Base-by-base conservation (phyloP, 2,113 vertebrate species). In the Dicentrarchus labrax region DNA sequence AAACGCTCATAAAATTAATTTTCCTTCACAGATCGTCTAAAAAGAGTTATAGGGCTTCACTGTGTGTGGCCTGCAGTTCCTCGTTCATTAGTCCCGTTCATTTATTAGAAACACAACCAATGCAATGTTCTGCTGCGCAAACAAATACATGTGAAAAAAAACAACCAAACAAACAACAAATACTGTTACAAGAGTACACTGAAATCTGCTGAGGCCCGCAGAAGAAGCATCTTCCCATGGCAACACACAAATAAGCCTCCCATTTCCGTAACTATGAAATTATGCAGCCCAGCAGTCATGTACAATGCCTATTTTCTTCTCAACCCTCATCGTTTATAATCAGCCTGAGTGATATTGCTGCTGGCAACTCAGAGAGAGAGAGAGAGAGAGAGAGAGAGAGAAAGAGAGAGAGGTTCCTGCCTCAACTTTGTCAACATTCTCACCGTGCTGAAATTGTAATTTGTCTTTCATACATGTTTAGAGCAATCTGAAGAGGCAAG, bases 241-340 rank as follows among this genome's bases (percentile, higher is more conserved):
- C 69, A 86, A 84, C 84, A 83, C 74, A 86, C 79, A 85, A 78
- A 87, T 38, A 79, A 71, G 43, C 85, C 39, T 82, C 78, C 70
- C 50, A 41, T 70, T 65, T 82, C 66, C 5, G 73, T 50, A 76
- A 91, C 80, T 84, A 83, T 86, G 82, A 84, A 90, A 93, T 90
- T 78, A 92, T 65, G 71, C 91, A 91, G 69, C 66, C 84, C 86
- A 90, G 85, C 84, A 72, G 82, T 85, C 87, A 66, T 66, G 72
- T 68, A 92, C 87, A 92, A 86, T 76, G 80, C 70, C 76, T 39
- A 70, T 75, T 78, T 81, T 84, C 83, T 72, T 50, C 75, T 72
- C 66, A 59, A 19, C 47, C 71, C 73, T 73, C 51, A 15, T 69
- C 24, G n/a, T 77, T 83, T 67, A 82, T 69, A 81, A 86, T 76